phyloP scores from a whole-genome alignment of 2,797 vertebrate genomes.

The Craterocephalus amniculus region DNA sequence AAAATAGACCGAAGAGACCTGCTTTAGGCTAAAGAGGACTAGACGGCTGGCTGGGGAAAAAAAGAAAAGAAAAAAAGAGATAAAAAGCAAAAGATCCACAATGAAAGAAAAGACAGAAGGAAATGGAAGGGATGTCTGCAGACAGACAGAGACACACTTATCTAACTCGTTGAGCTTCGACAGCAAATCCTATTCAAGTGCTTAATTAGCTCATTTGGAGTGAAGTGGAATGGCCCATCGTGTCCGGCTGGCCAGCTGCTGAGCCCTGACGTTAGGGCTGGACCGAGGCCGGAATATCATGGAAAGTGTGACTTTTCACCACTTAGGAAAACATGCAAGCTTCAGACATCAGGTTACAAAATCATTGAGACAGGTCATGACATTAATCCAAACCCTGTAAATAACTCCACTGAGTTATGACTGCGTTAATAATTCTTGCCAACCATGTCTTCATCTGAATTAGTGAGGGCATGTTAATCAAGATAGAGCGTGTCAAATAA shows the following conservation, averaged over 20 bases:
- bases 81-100: neutral
- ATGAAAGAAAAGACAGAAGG: constrained; percentile 17
- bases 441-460: neutral
- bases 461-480: constrained; percentile 22
- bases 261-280: constrained; percentile 40
- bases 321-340: constrained; percentile 26
- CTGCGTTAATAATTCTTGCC: neutral
- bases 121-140: constrained; percentile 35
- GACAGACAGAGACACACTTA: constrained; percentile 57
- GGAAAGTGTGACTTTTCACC: constrained; percentile 50
- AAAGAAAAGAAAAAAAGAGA: neutral
- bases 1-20: neutral
- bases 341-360: neutral
- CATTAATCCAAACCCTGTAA: constrained; percentile 1
- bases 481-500: constrained; percentile 39
- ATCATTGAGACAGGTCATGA: constrained; percentile 2
- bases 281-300: constrained; percentile 32
- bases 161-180: constrained; percentile 39
- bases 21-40: neutral
- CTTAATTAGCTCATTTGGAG: constrained; percentile 68
- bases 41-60: neutral
- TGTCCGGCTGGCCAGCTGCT: constrained; percentile 49
- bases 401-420: neutral
- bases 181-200: constrained; percentile 51
- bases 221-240: constrained; percentile 67